Conservation (phyloP, 2,888 invertebrate genomes). For the Sericinus montela region DNA sequence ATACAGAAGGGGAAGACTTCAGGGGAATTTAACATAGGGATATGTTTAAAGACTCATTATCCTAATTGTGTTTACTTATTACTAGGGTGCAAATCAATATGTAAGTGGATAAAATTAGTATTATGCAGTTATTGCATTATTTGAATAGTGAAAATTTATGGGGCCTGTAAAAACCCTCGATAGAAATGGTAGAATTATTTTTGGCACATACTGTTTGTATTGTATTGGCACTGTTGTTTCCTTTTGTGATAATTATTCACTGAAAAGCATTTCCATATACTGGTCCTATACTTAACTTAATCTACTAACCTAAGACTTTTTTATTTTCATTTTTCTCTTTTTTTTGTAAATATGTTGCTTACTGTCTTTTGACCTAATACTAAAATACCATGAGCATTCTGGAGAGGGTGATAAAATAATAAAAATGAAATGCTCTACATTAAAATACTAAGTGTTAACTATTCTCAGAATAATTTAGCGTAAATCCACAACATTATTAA, state of each 20-base stretch:
- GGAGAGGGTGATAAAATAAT: slow-evolving; percentile 72
- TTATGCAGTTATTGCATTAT: slow-evolving; percentile 8
- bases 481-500: slow-evolving; percentile 76
- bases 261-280: slow-evolving; percentile 55
- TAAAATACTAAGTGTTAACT: slow-evolving; percentile 65
- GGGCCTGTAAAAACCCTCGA: slow-evolving; percentile 10
- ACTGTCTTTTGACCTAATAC: slow-evolving; percentile 64
- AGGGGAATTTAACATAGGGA: slow-evolving; percentile 51
- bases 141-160: neutral
- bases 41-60: slow-evolving; percentile 62
- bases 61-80: slow-evolving; percentile 57
- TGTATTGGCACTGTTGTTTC: slow-evolving; percentile 53
- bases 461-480: slow-evolving; percentile 75
- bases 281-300: slow-evolving; percentile 69
- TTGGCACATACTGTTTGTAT: slow-evolving; percentile 61
- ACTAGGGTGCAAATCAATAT: slow-evolving; percentile 68
- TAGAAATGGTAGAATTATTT: slow-evolving; percentile 26
- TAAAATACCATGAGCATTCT: slow-evolving; percentile 73
- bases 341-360: slow-evolving; percentile 68
- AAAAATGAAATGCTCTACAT: slow-evolving; percentile 58
- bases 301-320: slow-evolving; percentile 57
- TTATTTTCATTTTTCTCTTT: slow-evolving; percentile 38
- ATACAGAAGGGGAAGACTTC: slow-evolving; percentile 75
- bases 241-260: slow-evolving; percentile 35
- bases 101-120: slow-evolving; percentile 48